These are phyloP conservation scores for Papilio gigon DNA, from an alignment of 2,888 invertebrate species.

Conservation along the genomic window DNA sequence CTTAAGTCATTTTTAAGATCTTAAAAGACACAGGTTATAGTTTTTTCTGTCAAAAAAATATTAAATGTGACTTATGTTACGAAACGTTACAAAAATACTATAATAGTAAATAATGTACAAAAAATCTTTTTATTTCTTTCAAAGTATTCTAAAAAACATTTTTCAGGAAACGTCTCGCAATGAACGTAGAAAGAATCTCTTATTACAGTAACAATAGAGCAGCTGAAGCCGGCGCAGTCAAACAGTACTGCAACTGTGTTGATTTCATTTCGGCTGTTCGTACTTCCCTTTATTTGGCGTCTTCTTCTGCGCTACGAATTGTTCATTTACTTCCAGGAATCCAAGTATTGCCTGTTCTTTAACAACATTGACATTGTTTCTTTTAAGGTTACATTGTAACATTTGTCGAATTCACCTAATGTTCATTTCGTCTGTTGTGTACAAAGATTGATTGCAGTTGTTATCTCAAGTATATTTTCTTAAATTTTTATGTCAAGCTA, in stretches of 20 bases:
- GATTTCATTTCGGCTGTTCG: slow-evolving; percentile 50
- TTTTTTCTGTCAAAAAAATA: too few species aligned
- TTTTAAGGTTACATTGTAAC: slow-evolving; percentile 12
- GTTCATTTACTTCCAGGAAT: slow-evolving; percentile 23
- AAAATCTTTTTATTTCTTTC: too few species aligned
- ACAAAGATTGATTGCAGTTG: slow-evolving; percentile 1
- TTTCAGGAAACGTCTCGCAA: slow-evolving; percentile 33
- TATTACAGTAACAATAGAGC: slow-evolving; percentile 51
- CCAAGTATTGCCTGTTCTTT: slow-evolving; percentile 29
- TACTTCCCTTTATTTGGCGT: slow-evolving; percentile 43
- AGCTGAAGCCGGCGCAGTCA: slow-evolving; percentile 44
- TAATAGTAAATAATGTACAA: too few species aligned
- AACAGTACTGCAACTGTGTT: slow-evolving; percentile 48
- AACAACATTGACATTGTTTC: slow-evolving; percentile 21
- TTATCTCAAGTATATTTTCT: neutral
- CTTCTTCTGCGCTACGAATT: slow-evolving; percentile 46
- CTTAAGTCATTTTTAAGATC: too few species aligned
- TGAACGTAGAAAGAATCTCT: slow-evolving; percentile 46
- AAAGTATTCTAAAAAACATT: too few species aligned
- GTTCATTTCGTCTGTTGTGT: slow-evolving; percentile 9
- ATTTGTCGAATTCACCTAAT: slow-evolving; percentile 8
- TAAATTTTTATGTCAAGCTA: too few species aligned
- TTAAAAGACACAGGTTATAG: too few species aligned
- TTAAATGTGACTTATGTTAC: too few species aligned
- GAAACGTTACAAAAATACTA: too few species aligned